Evolutionary conservation across 2,888 invertebrate species (phyloP).

Genomic region (Xylota sylvarum): DNA sequence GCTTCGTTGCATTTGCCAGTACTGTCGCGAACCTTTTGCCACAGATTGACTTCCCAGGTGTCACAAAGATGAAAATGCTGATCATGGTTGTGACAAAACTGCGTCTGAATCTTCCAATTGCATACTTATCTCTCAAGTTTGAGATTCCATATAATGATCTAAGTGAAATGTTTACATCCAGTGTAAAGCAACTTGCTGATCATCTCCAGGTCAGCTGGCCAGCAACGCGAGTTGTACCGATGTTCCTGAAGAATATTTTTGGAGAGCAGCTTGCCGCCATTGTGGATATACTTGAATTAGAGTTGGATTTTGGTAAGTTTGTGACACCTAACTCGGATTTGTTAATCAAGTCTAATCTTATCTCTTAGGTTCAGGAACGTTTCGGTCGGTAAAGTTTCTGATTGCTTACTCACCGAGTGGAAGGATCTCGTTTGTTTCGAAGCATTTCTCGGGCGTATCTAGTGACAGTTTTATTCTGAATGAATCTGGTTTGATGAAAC

Average conservation of each 20-base stretch:
- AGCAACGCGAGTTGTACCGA: background rate
- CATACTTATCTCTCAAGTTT: slow-evolving; percentile 29
- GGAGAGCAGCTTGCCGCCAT: slow-evolving; percentile 21
- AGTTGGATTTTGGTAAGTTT: slow-evolving; percentile 31
- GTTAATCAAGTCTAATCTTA: background rate
- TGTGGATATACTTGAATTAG: slow-evolving; percentile 24
- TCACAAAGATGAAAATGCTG: slow-evolving; percentile 3
- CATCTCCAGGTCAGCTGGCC: slow-evolving; percentile 15
- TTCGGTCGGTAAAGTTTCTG: slow-evolving; percentile 17
- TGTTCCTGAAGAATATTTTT: slow-evolving; percentile 1
- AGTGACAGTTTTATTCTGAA: slow-evolving; percentile 14
- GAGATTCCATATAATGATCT: slow-evolving; percentile 16
- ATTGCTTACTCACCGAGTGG: slow-evolving; percentile 37
- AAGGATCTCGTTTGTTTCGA: slow-evolving; percentile 31
- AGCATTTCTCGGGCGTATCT: background rate
- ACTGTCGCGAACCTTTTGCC: background rate
- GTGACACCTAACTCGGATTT: background rate
- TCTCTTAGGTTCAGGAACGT: background rate
- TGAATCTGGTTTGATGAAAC: background rate
- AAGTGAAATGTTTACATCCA: slow-evolving; percentile 6
- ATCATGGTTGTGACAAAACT: slow-evolving; percentile 21
- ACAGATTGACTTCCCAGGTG: background rate
- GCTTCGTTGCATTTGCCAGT: slow-evolving; percentile 1
- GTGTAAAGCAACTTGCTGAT: slow-evolving; percentile 13
- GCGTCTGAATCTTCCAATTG: slow-evolving; percentile 27